These are phyloP conservation scores for Perizoma affinitatum DNA, from an alignment of 2,888 invertebrate species.

Conservation along the genomic window DNA sequence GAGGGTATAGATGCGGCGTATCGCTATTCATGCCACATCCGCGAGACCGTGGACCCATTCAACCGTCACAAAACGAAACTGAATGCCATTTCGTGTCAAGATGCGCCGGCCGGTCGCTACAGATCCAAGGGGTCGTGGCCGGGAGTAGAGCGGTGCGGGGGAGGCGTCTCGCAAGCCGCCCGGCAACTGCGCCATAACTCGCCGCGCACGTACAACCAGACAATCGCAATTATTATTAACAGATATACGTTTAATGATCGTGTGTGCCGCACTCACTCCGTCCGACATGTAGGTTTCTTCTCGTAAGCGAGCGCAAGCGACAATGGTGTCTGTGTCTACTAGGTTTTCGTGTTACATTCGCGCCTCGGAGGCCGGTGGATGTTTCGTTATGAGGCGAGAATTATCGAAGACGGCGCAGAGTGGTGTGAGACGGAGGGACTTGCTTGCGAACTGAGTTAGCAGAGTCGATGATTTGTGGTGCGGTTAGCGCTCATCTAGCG, in stretches of 20 bases:
- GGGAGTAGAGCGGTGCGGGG: constrained; percentile 43
- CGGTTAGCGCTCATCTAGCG: constrained; percentile 71
- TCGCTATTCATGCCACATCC: constrained; percentile 59
- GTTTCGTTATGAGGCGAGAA: constrained; percentile 62
- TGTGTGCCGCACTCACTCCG: constrained; percentile 62
- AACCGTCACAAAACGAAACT: constrained; percentile 71
- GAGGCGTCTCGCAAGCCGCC: constrained; percentile 49
- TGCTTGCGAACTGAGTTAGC: constrained; percentile 65
- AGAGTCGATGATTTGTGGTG: constrained; percentile 72
- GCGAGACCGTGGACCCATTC: constrained; percentile 64
- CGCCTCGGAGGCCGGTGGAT: constrained; percentile 47
- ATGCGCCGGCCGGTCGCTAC: constrained; percentile 58
- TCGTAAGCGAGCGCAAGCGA: constrained; percentile 53
- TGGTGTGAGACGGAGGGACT: constrained; percentile 45
- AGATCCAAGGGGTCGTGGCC: constrained; percentile 53
- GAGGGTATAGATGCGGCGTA: constrained; percentile 28
- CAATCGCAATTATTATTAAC: constrained; percentile 82
- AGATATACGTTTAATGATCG: constrained; percentile 79
- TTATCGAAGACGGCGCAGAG: constrained; percentile 56
- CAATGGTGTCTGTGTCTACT: constrained; percentile 58
- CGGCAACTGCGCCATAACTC: constrained; percentile 78
- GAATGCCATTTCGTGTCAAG: constrained; percentile 74
- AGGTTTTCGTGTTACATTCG: constrained; percentile 61
- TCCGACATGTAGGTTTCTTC: constrained; percentile 42
- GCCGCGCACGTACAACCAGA: constrained; percentile 77